Evolutionary conservation across 1,140 invertebrate genomes (phyloP).

Genomic region (Drosophila watanabei): DNA sequence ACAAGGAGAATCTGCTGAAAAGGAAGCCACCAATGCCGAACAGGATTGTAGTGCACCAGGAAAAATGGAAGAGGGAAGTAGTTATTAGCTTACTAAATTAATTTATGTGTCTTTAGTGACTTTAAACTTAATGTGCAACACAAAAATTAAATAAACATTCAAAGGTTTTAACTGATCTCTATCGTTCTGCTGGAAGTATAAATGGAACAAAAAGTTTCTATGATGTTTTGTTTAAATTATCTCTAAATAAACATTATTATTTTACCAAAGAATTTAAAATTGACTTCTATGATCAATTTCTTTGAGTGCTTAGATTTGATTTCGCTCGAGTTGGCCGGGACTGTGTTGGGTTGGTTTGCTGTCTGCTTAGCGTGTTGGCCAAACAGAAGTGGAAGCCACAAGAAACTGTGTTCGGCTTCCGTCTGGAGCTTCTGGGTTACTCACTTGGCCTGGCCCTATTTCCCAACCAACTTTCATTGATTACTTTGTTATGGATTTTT

Average conservation of each 20-base stretch:
- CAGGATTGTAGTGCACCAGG: slow-evolving; percentile 21
- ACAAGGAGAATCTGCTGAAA: slow-evolving; percentile 24
- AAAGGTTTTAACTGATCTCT: no score
- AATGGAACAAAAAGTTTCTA: not conserved
- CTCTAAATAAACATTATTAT: no score
- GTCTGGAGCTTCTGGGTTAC: slow-evolving; percentile 58
- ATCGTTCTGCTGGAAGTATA: not conserved
- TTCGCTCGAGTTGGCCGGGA: slow-evolving; percentile 45
- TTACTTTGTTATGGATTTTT: slow-evolving; percentile 80
- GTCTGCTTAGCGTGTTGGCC: slow-evolving; percentile 71
- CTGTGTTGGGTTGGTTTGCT: slow-evolving; percentile 37
- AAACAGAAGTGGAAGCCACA: slow-evolving; percentile 77
- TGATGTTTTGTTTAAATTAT: not conserved
- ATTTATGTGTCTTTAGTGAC: no score
- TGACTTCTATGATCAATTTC: not conserved
- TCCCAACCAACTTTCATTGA: slow-evolving; percentile 67
- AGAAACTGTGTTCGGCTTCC: slow-evolving; percentile 77
- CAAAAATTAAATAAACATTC: no score
- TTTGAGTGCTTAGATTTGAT: slow-evolving; percentile 52
- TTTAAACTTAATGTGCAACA: not conserved
- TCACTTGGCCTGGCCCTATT: slow-evolving; percentile 16
- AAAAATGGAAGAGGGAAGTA: not conserved
- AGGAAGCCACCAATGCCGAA: slow-evolving; percentile 41
- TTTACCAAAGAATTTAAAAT: no score
- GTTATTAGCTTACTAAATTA: no score